A percentile compares a stretch with the other conserved stretches of the same genome.
These are phyloP conservation scores for Elaphurus davidianus DNA, from an alignment of 2,113 vertebrate genomes.

Conservation along the genomic window DNA sequence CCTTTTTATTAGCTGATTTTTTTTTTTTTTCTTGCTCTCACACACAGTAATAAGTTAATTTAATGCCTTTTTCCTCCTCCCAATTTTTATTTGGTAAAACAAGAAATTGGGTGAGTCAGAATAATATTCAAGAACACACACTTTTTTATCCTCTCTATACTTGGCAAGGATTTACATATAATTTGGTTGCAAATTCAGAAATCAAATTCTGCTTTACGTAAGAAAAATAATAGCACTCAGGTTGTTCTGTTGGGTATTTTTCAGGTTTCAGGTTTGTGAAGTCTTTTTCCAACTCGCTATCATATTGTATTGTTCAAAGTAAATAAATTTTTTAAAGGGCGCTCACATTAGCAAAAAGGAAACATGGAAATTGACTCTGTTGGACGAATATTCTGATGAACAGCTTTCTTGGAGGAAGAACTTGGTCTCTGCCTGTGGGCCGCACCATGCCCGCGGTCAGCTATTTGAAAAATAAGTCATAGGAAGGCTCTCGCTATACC, in stretches of 20 bases:
- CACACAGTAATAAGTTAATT: slow-evolving; percentile 47
- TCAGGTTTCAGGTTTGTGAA: not conserved
- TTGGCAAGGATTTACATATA: slow-evolving; percentile 38
- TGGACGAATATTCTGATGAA: not conserved
- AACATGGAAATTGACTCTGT: not conserved
- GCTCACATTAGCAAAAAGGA: not conserved
- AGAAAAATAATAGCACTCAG: not conserved
- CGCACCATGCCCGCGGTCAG: not conserved
- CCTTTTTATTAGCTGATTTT: slow-evolving; percentile 41
- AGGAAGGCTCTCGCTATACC: not conserved
- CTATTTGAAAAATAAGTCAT: slow-evolving; percentile 14
- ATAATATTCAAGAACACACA: not conserved
- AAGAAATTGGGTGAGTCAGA: slow-evolving; percentile 53
- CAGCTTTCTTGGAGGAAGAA: not conserved
- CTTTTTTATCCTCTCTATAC: not conserved
- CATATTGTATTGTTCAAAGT: not conserved
- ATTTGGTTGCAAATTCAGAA: slow-evolving; percentile 51
- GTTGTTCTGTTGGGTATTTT: not conserved
- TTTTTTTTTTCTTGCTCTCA: not conserved
- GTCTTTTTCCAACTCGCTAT: not conserved
- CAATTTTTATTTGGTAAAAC: slow-evolving; percentile 62
- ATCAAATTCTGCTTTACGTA: slow-evolving; percentile 49
- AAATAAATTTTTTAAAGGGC: not conserved
- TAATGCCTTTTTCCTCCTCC: not conserved
- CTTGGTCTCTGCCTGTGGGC: not conserved